phyloP scores from a whole-genome alignment of 2,888 invertebrate genomes.

The Onthophagus sagittarius region DNA sequence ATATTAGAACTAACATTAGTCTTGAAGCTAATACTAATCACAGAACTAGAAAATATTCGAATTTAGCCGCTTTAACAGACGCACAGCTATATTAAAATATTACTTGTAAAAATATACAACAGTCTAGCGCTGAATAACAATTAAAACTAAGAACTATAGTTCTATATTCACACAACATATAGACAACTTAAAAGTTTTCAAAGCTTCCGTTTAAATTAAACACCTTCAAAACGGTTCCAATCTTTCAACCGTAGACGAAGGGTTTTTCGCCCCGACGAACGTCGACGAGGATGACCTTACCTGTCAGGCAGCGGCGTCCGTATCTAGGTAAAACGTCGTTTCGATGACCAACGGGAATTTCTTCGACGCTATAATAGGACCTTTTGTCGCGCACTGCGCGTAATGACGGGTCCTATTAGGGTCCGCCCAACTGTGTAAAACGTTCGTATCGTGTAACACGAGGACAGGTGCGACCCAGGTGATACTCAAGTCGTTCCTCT shows the following conservation, averaged over 20 bases:
- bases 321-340: neutral
- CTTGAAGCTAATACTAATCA: too few relatives aligned
- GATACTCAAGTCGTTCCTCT: slow-evolving; percentile 35
- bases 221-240: neutral
- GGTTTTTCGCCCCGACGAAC: neutral
- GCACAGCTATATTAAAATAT: too few relatives aligned
- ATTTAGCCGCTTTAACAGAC: too few relatives aligned
- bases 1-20: too few relatives aligned
- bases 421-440: slow-evolving; percentile 26
- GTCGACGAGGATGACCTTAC: neutral
- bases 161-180: neutral
- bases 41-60: too few relatives aligned
- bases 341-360: slow-evolving; percentile 1
- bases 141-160: neutral
- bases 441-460: slow-evolving; percentile 25
- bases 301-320: neutral
- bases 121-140: neutral
- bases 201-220: neutral
- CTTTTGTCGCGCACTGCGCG: slow-evolving; percentile 17
- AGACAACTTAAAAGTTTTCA: neutral
- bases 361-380: neutral
- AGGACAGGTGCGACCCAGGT: slow-evolving; percentile 37
- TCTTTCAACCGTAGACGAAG: neutral
- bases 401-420: slow-evolving; percentile 25
- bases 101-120: too few relatives aligned